phyloP scores from a whole-genome alignment of 2,113 vertebrate genomes.

The Nettapus auritus region DNA sequence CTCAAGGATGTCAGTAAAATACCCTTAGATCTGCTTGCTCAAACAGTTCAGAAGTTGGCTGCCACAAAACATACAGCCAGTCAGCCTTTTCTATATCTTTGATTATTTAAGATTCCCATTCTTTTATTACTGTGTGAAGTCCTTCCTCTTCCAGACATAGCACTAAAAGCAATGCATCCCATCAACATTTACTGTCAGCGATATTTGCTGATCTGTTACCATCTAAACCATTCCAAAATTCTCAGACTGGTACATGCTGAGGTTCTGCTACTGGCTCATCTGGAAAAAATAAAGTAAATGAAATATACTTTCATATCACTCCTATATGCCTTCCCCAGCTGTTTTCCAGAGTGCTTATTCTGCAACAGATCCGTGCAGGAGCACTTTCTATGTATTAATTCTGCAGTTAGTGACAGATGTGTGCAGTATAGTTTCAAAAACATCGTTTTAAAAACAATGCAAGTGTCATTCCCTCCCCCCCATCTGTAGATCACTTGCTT shows the following conservation, averaged over 20 bases:
- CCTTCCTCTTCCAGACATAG: neutral
- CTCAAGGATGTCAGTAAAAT: neutral
- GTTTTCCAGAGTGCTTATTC: slow-evolving; percentile 19
- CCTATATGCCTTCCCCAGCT: slow-evolving; percentile 33
- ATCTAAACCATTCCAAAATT: slow-evolving; percentile 50
- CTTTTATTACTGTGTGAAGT: slow-evolving; percentile 11
- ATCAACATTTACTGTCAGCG: slow-evolving; percentile 27
- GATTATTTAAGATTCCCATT: slow-evolving; percentile 20
- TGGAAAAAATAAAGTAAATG: slow-evolving; percentile 61
- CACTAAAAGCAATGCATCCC: slow-evolving; percentile 13
- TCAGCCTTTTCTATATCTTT: slow-evolving; percentile 20
- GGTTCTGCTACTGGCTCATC: slow-evolving; percentile 62
- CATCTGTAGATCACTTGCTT: neutral
- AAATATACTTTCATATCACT: slow-evolving; percentile 43
- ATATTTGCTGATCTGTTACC: slow-evolving; percentile 15
- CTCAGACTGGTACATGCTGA: slow-evolving; percentile 66
- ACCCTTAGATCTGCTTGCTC: neutral
- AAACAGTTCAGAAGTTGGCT: neutral
- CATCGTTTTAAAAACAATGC: neutral
- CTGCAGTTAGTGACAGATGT: neutral
- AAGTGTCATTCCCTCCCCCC: no score
- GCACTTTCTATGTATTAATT: neutral
- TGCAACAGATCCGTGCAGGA: neutral
- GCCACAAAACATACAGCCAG: neutral
- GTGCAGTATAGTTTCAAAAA: neutral